Conservation (phyloP, 2,797 vertebrate species). For the Pangasius macronema region DNA sequence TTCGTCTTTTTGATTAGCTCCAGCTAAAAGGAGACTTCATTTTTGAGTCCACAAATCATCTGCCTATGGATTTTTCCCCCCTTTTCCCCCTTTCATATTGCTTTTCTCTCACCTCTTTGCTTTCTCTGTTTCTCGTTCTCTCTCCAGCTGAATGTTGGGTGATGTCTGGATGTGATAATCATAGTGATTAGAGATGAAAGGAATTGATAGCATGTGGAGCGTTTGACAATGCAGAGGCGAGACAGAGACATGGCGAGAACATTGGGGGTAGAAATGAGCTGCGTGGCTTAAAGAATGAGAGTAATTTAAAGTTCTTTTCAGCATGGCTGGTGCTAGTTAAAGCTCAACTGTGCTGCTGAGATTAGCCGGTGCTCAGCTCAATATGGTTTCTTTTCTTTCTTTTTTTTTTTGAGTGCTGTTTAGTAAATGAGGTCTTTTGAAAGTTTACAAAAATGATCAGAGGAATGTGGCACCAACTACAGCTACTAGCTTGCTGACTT, state of each 20-base stretch:
- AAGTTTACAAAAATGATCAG: conserved; percentile 2
- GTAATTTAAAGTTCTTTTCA: conserved; percentile 27
- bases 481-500: background rate
- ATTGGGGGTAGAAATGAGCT: conserved; percentile 33
- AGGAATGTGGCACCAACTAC: background rate
- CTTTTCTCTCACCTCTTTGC: background rate
- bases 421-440: conserved; percentile 4
- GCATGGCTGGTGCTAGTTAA: conserved; percentile 11
- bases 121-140: conserved; percentile 14
- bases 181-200: conserved; percentile 50
- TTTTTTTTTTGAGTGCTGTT: conserved; percentile 3
- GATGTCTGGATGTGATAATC: conserved; percentile 41
- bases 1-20: background rate
- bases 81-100: background rate
- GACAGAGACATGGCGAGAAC: background rate
- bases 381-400: background rate
- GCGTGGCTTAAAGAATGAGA: conserved; percentile 40
- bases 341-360: conserved; percentile 7
- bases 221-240: conserved; percentile 33
- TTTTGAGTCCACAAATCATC: conserved; percentile 49
- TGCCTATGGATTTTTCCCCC: conserved; percentile 47
- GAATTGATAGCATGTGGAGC: conserved; percentile 37
- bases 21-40: conserved; percentile 10
- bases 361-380: background rate
- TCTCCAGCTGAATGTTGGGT: conserved; percentile 15